Percentiles rank a stretch among this genome's conserved stretches.
Evolutionary conservation across 37 sponge, comb jelly and placozoan species (phyloP).

Genomic region (Spongilla lacustris): DNA sequence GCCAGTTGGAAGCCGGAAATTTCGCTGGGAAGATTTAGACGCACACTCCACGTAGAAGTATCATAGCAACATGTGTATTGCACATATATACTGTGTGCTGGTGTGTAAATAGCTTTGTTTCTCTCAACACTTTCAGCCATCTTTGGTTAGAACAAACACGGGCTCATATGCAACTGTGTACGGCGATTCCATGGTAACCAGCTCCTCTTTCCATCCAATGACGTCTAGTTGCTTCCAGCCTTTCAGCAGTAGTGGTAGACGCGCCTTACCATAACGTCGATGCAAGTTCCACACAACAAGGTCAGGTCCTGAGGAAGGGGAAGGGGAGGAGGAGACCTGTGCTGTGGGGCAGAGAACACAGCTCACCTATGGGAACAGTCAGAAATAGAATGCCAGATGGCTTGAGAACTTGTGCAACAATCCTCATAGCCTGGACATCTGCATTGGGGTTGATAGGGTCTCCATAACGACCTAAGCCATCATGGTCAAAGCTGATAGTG

Average conservation of each 20-base stretch:
- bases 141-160: conserved; percentile 61
- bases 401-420: conserved; percentile 33
- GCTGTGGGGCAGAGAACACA: background rate
- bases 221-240: conserved; percentile 67
- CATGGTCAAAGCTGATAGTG: conserved; percentile 75
- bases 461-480: conserved; percentile 89
- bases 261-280: conserved; percentile 72
- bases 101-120: background rate
- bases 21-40: conserved; percentile 83
- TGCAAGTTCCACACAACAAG: conserved; percentile 88
- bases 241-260: conserved; percentile 58
- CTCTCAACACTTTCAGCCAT: background rate
- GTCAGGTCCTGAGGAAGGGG: conserved; percentile 63
- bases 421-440: conserved; percentile 65
- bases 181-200: conserved; percentile 35
- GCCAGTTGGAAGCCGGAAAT: conserved; percentile 63
- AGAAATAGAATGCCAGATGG: conserved; percentile 59
- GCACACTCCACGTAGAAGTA: background rate
- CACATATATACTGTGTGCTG: background rate
- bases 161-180: conserved; percentile 73
- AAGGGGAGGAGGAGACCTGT: background rate
- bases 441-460: conserved; percentile 80
- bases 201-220: conserved; percentile 70
- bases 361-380: conserved; percentile 79
- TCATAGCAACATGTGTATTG: background rate